Percentiles rank a stretch among this genome's conserved stretches.
phyloP scores from a whole-genome alignment of 2,797 vertebrate species.

The Thalassophryne amazonica region DNA sequence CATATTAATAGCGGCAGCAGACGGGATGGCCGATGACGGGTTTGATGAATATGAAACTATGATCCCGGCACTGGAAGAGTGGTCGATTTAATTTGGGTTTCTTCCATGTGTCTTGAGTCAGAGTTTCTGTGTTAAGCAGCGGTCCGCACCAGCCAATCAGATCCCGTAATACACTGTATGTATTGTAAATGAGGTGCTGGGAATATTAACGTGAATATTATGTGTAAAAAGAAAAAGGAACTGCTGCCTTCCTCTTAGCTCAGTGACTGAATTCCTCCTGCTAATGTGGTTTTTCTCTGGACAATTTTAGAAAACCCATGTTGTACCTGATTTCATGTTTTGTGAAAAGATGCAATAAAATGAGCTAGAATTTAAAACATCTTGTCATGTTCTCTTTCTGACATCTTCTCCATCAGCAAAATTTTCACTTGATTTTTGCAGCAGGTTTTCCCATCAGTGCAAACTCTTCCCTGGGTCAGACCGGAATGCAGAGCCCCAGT shows the following conservation, averaged over 20 bases:
- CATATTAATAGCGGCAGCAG: conserved; percentile 36
- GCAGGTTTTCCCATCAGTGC: conserved; percentile 56
- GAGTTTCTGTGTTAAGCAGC: conserved; percentile 68
- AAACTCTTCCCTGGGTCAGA: conserved; percentile 62
- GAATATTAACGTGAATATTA: conserved; percentile 11
- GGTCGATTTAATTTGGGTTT: conserved; percentile 45
- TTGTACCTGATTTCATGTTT: conserved; percentile 1
- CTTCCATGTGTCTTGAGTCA: conserved; percentile 72
- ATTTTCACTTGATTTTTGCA: conserved; percentile 29
- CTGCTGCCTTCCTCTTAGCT: conserved; percentile 25
- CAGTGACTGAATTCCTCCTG: conserved; percentile 51
- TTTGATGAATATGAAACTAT: conserved; percentile 55
- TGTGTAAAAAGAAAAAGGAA: conserved; percentile 7
- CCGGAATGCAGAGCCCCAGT: conserved; percentile 75
- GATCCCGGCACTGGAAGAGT: conserved; percentile 75
- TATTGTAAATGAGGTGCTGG: conserved; percentile 4
- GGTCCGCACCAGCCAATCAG: too few species aligned
- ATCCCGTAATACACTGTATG: too few species aligned
- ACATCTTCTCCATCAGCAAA: neutral
- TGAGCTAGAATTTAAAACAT: neutral
- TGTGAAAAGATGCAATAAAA: conserved; percentile 50
- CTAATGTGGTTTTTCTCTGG: conserved; percentile 23
- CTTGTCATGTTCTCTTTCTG: conserved; percentile 12
- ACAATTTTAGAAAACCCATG: conserved; percentile 13
- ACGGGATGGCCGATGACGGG: conserved; percentile 22